These are phyloP conservation scores for Steinernema scapterisci DNA, from an alignment of 2,888 invertebrate genomes.

Conservation along the genomic window DNA sequence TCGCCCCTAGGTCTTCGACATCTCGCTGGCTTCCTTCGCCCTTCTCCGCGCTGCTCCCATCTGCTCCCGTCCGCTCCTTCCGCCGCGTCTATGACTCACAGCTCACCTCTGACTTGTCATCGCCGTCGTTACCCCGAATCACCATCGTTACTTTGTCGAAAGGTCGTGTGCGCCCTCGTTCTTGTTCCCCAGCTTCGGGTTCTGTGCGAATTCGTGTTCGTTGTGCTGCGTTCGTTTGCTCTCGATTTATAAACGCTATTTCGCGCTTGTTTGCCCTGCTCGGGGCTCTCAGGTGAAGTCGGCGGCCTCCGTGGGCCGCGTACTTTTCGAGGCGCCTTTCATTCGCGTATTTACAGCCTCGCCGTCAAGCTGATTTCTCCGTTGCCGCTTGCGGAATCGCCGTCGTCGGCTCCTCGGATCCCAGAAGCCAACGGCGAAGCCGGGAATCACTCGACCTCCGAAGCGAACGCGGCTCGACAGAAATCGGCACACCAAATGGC, in stretches of 20 bases:
- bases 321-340: no score
- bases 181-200: not conserved
- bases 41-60: no score
- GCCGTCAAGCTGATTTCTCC: conserved; percentile 23
- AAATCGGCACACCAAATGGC: not conserved
- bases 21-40: not conserved
- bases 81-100: no score
- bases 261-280: conserved; percentile 3
- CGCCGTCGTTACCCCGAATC: not conserved
- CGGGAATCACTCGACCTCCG: no score
- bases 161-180: not conserved
- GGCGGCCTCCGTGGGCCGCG: not conserved
- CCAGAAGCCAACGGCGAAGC: no score
- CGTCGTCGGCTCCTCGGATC: no score
- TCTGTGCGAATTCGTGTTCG: not conserved
- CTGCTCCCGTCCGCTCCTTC: no score
- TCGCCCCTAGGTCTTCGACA: not conserved
- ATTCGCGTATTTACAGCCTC: not conserved
- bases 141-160: not conserved
- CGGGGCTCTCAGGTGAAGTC: not conserved
- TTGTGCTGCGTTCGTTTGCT: not conserved
- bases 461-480: not conserved
- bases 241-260: not conserved
- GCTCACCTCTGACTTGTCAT: no score
- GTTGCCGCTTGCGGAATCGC: not conserved